Base-by-base conservation (phyloP, 2,888 invertebrate species). In the Philereme vetulata region DNA sequence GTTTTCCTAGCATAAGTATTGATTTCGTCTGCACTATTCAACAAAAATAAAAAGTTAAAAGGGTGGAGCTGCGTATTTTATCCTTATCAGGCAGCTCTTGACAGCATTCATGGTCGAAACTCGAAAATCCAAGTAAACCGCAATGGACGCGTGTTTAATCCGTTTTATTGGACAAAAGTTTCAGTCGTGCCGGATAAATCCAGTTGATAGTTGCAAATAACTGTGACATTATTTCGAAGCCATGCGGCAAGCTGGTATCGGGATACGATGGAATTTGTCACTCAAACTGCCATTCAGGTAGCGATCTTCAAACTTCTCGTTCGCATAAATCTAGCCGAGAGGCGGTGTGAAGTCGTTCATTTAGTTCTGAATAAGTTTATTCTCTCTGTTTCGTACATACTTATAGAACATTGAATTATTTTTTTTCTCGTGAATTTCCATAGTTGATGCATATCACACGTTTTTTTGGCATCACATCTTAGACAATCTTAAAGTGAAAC, bases 91-190 rank as follows among this genome's bases (percentile, higher is more conserved):
- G 49, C 45, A 38, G 49, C 32, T n/a, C 55, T 58, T 62, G 58
- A 58, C 62, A 58, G 58, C 55, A 21, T 57, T 50, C 56, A 57
- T 46, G 57, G 57, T 46, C 53, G 53, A 44, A 56, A 47, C 56
- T 54, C 53, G 40, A 49, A 62, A 62, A 55, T 51, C 35, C 54
- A 53, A 62, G 44, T 57, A 46, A 62, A 62, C 54, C 50, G 54
- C 51, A 51, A 55, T 44, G 47, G 40, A 58, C 51, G 58, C 36
- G 54, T 51, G 45, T 53, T 62, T 62, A 62, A 62, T 58, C 58
- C 62, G 44, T 62, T 62, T 62, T 58, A 62, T 58, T 62, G 62
- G 62, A 4, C 51, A 51, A 62, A 48, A 62, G 55, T 58, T 58
- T 51, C 58, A 35, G 33, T 33, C 33, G 4, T 38, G 47, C 35